Evolutionary conservation across 1,140 invertebrate genomes (phyloP), one percentile per base, ranked within the genome.

Genomic region (Fopius arisanus): DNA sequence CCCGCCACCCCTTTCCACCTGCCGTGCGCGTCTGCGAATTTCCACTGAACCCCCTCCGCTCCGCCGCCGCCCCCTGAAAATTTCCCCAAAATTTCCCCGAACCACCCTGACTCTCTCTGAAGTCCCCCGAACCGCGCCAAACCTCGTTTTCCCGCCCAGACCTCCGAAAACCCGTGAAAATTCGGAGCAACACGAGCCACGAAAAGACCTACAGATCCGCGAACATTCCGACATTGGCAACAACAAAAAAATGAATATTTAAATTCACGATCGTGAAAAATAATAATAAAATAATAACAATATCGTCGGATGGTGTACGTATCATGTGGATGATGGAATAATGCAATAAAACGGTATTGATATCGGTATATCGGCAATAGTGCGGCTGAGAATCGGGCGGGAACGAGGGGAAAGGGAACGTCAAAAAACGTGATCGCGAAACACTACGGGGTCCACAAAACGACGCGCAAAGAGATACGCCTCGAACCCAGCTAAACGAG

Each of bases 341-440:
- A n/a, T n/a, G n/a, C n/a, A n/a, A n/a, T n/a, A n/a, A n/a, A n/a
- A n/a, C n/a, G n/a, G n/a, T n/a, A n/a, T n/a, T n/a, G 3, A 59
- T 12, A 59, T 23, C 23, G 5, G 2, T 26, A 12, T 59, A 59
- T 59, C 23, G 54, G 54, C 54, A 59, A 59, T 23, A 5, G 16
- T 23, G 54, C 54, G 16, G 7, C 41, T 23, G 40, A 54, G 62
- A 19, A 33, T 19, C 40, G 71, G 5, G 88, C 88, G 86, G 87
- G 88, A 87, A 65, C 87, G 88, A 86, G 87, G 88, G 89, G 41
- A 59, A 70, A 68, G 14, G 48, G 63, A 70, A 69, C 73, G 75
- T 92, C 92, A 91, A 92, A 92, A n/a, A 93, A 92, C 92, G 92
- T 93, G 92, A 93, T 91, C 90, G 90, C 89, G 88, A 88, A 86